Conservation (phyloP, 2,888 invertebrate species). For the Mythimna albipuncta region DNA sequence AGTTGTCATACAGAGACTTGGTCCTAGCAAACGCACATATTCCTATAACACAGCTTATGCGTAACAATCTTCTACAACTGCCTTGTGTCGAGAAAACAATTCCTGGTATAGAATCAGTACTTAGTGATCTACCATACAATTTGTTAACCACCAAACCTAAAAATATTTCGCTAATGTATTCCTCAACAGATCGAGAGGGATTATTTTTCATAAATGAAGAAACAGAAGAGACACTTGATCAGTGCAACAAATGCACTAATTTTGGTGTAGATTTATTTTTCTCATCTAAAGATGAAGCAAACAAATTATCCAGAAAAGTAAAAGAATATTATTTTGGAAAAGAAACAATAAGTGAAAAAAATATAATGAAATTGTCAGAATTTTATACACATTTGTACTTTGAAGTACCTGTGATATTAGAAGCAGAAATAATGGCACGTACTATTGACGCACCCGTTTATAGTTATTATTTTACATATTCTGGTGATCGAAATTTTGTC, state of each 20-base stretch:
- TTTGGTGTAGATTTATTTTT: constrained; percentile 83
- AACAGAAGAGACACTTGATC: constrained; percentile 67
- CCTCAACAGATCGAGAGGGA: constrained; percentile 81
- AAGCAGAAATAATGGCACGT: constrained; percentile 71
- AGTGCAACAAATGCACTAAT: constrained; percentile 73
- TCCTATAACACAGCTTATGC: constrained; percentile 73
- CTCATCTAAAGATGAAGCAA: constrained; percentile 72
- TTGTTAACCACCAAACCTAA: constrained; percentile 73
- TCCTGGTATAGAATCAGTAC: constrained; percentile 74
- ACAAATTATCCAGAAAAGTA: constrained; percentile 65
- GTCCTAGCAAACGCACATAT: constrained; percentile 70
- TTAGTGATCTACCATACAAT: constrained; percentile 81
- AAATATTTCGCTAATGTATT: constrained; percentile 76
- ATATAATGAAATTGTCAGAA: constrained; percentile 78
- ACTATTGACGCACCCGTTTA: constrained; percentile 73
- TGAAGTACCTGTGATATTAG: constrained; percentile 79
- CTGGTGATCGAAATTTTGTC: constrained; percentile 79
- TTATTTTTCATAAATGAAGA: constrained; percentile 66
- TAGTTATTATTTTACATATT: constrained; percentile 81
- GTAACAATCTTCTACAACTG: constrained; percentile 57
- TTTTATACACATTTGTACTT: constrained; percentile 82
- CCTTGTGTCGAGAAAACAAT: constrained; percentile 82
- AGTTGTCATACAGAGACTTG: constrained; percentile 73
- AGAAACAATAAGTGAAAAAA: constrained; percentile 76
- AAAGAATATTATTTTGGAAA: constrained; percentile 85